Percentiles rank a stretch among this genome's conserved stretches.
phyloP scores from a whole-genome alignment of 1,140 invertebrate species.

The Drosophila sp. region DNA sequence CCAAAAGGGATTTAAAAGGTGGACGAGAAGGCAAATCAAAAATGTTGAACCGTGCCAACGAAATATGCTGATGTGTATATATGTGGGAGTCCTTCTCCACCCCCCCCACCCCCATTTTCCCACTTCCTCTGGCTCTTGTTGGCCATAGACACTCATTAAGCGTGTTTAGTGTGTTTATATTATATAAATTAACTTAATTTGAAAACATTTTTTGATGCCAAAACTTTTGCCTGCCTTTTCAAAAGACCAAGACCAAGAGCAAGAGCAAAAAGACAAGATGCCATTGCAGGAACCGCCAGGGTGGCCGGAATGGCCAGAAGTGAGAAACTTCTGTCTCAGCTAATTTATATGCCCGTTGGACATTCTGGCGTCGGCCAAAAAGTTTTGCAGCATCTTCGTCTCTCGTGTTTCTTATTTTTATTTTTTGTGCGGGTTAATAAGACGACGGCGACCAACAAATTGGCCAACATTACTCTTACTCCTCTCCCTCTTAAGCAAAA shows the following conservation, averaged over 20 bases:
- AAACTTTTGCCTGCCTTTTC: slow-evolving; percentile 65
- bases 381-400: slow-evolving; percentile 56
- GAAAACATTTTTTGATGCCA: slow-evolving; percentile 80
- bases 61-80: slow-evolving; percentile 27
- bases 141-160: slow-evolving; percentile 62
- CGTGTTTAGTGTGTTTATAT: slow-evolving; percentile 75
- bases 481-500: slow-evolving; percentile 2
- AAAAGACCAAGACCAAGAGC: slow-evolving; percentile 1
- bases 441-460: slow-evolving; percentile 73
- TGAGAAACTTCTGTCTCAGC: slow-evolving; percentile 54
- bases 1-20: slow-evolving; percentile 60
- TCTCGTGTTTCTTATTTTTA: slow-evolving; percentile 33
- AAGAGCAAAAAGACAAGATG: background rate
- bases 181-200: slow-evolving; percentile 81
- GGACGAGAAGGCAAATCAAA: slow-evolving; percentile 57
- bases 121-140: background rate
- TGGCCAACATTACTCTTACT: slow-evolving; percentile 75
- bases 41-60: slow-evolving; percentile 32
- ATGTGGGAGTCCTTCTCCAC: slow-evolving; percentile 20
- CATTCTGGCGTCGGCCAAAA: slow-evolving; percentile 76
- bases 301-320: no score
- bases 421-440: slow-evolving; percentile 68
- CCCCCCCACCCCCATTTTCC: background rate
- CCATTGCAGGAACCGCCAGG: background rate
- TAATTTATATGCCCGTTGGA: slow-evolving; percentile 81